These are phyloP conservation scores for Cinclus cinclus DNA, from an alignment of 2,113 vertebrate species.

Conservation along the genomic window DNA sequence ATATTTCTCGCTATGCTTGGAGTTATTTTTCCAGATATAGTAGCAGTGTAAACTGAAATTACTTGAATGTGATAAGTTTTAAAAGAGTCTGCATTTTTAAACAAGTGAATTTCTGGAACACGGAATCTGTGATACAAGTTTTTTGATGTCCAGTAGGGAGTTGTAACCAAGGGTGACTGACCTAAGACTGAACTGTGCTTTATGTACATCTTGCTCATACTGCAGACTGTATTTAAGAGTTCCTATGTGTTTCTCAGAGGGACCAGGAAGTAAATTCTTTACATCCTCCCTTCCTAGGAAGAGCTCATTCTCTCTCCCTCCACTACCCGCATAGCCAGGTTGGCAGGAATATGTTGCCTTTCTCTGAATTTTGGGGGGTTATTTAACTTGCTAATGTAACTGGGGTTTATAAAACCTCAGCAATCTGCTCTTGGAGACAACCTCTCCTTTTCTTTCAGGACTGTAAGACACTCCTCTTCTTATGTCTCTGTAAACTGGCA, in stretches of 20 bases:
- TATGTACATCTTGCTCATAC: neutral
- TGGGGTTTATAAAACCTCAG: neutral
- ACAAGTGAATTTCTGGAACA: neutral
- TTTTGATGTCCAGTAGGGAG: neutral
- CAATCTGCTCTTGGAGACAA: neutral
- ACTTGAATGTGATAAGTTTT: neutral
- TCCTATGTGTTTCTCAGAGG: neutral
- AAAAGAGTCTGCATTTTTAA: neutral
- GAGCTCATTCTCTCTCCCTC: neutral
- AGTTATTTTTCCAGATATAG: neutral
- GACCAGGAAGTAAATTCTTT: neutral
- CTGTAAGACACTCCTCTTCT: neutral
- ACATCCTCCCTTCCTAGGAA: neutral
- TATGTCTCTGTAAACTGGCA: neutral
- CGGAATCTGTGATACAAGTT: neutral
- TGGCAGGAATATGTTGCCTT: neutral
- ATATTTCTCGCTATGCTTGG: neutral
- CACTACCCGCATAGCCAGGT: neutral
- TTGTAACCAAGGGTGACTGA: neutral
- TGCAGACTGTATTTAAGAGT: neutral
- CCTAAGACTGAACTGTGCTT: neutral
- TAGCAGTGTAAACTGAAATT: neutral
- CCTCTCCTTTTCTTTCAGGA: neutral
- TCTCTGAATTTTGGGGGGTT: neutral
- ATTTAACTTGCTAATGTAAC: neutral